phyloP scores from a whole-genome alignment of 2,797 vertebrate genomes.

The Ataeniobius toweri region DNA sequence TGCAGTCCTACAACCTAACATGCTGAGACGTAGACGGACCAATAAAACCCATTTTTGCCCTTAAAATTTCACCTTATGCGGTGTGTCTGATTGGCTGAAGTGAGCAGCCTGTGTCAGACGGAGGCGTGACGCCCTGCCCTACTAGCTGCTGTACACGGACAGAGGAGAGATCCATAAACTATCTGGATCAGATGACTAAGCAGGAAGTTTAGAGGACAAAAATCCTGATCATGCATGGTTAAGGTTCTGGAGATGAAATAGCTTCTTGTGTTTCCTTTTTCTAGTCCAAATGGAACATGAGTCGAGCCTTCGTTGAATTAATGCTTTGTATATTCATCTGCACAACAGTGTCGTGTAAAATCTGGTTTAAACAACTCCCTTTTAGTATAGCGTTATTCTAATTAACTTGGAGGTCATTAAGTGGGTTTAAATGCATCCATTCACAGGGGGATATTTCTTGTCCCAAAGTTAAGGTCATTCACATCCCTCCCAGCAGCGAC shows the following conservation, averaged over 20 bases:
- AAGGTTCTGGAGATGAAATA: slow-evolving; percentile 1
- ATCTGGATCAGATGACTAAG: slow-evolving; percentile 45
- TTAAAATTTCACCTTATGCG: slow-evolving; percentile 18
- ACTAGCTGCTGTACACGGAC: slow-evolving; percentile 11
- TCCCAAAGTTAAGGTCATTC: slow-evolving; percentile 4
- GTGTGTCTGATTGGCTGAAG: slow-evolving; percentile 38
- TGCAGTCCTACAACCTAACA: slow-evolving; percentile 6
- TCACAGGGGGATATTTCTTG: not conserved
- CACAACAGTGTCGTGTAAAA: not conserved
- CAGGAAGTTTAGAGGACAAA: slow-evolving; percentile 11
- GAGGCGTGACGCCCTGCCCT: slow-evolving; percentile 17
- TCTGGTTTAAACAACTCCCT: not conserved
- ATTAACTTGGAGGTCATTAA: not conserved
- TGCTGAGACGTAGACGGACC: slow-evolving; percentile 34
- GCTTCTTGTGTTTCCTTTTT: slow-evolving; percentile 6
- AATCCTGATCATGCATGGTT: slow-evolving; percentile 11
- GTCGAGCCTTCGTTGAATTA: slow-evolving; percentile 1
- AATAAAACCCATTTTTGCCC: slow-evolving; percentile 16
- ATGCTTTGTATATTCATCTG: not conserved
- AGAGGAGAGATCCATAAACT: slow-evolving; percentile 48
- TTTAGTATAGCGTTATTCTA: not conserved
- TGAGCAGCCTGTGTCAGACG: not conserved
- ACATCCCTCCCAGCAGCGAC: slow-evolving; percentile 12
- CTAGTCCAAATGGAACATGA: slow-evolving; percentile 6
- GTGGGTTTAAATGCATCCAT: not conserved